Percentiles rank a stretch among this genome's conserved stretches.
phyloP scores from a whole-genome alignment of 2,113 vertebrate genomes.

The Dasypus novemcinctus region DNA sequence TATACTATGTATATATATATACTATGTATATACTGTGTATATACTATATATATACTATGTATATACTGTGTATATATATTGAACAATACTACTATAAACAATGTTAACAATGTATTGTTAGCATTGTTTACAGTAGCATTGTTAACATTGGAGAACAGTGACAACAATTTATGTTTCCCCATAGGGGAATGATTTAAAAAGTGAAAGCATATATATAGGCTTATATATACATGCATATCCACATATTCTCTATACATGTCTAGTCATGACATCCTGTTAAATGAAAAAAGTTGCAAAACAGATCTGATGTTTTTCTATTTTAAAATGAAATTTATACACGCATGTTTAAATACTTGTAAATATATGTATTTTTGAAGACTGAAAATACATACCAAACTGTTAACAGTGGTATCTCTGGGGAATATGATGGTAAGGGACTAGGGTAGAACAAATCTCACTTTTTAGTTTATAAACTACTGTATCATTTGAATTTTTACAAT shows the following conservation, averaged over 20 bases:
- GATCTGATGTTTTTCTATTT: background rate
- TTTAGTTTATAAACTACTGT: background rate
- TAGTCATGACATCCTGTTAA: background rate
- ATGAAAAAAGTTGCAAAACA: background rate
- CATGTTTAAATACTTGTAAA: background rate
- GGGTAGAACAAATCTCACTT: background rate
- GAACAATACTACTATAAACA: too few species aligned
- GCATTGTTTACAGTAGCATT: background rate
- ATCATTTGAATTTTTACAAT: background rate
- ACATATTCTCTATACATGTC: background rate
- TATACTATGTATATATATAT: too few species aligned
- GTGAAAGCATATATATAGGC: background rate
- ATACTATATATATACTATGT: too few species aligned
- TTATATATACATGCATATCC: background rate
- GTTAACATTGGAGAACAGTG: background rate
- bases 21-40: too few species aligned
- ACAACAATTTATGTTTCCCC: background rate
- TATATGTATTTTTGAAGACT: background rate
- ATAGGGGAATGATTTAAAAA: background rate
- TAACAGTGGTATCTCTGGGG: background rate
- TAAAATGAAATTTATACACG: background rate
- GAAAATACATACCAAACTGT: background rate
- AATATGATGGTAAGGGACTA: background rate
- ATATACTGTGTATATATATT: too few species aligned
- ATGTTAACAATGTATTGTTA: background rate